Percentiles rank a stretch among this genome's conserved stretches.
Conservation (phyloP, 2,797 vertebrate species). For the Esox lucius region DNA sequence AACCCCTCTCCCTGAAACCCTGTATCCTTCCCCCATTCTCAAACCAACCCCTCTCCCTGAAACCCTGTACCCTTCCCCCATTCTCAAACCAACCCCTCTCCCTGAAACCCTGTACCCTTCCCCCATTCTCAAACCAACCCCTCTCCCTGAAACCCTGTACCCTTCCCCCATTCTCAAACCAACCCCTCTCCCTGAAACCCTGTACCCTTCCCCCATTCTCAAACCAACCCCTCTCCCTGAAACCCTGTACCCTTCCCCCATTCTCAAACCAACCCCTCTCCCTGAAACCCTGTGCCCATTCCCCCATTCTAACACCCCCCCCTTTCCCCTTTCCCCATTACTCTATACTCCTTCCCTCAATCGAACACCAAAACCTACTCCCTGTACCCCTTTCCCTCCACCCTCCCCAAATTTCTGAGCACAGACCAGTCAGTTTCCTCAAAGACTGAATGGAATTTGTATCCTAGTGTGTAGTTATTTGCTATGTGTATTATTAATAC, state of each 20-base stretch:
- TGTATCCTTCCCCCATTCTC: no score
- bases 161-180: no score
- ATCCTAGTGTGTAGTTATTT: slow-evolving; percentile 6
- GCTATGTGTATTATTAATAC: slow-evolving; percentile 26
- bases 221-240: neutral
- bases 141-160: no score
- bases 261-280: neutral
- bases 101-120: no score
- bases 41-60: no score
- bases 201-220: no score
- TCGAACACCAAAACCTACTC: no score
- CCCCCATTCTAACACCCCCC: no score
- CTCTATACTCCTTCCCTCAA: neutral
- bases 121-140: no score
- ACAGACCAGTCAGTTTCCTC: slow-evolving; percentile 43
- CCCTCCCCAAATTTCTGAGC: slow-evolving; percentile 10
- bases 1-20: no score
- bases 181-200: no score
- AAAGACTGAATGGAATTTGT: slow-evolving; percentile 60
- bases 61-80: slow-evolving; percentile 42
- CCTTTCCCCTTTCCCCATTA: neutral
- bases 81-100: neutral
- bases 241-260: neutral
- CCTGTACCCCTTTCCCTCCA: neutral
- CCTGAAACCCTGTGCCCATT: no score